A percentile compares a stretch with the other conserved stretches of the same genome.
These are phyloP conservation scores for Griposia aprilina DNA, from an alignment of 2,888 invertebrate species.

Conservation along the genomic window DNA sequence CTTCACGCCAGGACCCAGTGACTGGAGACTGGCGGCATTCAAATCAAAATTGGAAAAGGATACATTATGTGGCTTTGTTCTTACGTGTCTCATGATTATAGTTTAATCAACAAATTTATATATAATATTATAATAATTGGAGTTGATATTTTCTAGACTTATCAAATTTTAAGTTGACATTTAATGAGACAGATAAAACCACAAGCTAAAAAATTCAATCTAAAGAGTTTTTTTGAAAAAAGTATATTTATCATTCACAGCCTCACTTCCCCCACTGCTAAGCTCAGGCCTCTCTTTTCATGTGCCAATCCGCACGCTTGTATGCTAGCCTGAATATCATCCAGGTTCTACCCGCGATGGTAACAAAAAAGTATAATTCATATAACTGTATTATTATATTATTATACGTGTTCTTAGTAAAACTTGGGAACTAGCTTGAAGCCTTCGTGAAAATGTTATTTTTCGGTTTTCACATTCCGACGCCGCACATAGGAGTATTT, in stretches of 20 bases:
- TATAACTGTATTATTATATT: background rate
- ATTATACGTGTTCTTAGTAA: background rate
- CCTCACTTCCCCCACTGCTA: background rate
- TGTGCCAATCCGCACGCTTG: background rate
- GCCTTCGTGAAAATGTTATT: background rate
- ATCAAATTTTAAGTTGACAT: constrained; percentile 13
- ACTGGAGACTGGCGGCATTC: constrained; percentile 15
- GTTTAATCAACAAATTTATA: background rate
- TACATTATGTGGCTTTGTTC: background rate
- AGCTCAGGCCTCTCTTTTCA: background rate
- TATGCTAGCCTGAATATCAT: background rate
- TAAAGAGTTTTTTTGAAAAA: background rate
- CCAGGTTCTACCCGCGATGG: background rate
- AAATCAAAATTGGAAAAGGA: background rate
- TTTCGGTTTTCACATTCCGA: background rate
- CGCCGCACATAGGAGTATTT: no score
- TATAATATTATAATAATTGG: accelerated
- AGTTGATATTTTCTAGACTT: background rate
- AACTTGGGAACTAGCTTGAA: background rate
- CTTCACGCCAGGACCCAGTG: constrained; percentile 27
- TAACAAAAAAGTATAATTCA: background rate
- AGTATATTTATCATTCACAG: background rate
- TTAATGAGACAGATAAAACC: background rate
- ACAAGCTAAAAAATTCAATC: background rate
- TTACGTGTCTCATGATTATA: constrained; percentile 3